Evolutionary conservation across 2,113 vertebrate genomes (phyloP).

Genomic region (Ptilorrhoa leucosticta): DNA sequence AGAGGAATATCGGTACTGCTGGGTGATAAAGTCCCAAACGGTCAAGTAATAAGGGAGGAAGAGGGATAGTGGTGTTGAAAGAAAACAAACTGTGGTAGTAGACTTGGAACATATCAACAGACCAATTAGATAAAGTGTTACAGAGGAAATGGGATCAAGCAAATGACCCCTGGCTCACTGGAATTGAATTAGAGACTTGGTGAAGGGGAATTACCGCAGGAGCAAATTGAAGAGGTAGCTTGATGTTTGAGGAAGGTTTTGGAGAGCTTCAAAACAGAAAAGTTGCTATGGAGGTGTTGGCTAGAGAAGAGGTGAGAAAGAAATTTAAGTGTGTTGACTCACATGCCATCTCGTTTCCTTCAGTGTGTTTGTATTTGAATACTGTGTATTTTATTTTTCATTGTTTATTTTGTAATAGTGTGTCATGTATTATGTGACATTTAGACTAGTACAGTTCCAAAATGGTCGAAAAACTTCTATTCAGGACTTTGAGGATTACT

Average conservation of each 20-base stretch:
- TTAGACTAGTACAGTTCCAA: not conserved
- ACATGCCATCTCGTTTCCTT: not conserved
- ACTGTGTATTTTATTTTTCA: not conserved
- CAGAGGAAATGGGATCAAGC: not conserved
- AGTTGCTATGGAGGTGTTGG: not conserved
- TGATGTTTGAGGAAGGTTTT: not conserved
- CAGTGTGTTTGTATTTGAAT: not conserved
- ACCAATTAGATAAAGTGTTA: not conserved
- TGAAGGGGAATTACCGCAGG: not conserved
- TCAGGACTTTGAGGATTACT: not conserved
- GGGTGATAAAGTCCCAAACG: not conserved
- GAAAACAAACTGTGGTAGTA: not conserved
- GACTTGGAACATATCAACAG: not conserved
- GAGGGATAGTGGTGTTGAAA: not conserved
- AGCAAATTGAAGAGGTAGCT: not conserved
- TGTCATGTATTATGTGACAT: not conserved
- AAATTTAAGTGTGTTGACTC: not conserved
- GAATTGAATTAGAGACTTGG: not conserved
- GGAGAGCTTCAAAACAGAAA: not conserved
- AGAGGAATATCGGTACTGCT: not conserved
- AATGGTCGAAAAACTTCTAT: not conserved
- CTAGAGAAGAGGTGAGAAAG: not conserved
- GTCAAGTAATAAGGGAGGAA: not conserved
- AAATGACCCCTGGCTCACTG: not conserved
- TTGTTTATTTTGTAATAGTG: not conserved